Base-by-base conservation (phyloP, 2,113 vertebrate species). In the Cryptoleucopteryx plumbea region DNA sequence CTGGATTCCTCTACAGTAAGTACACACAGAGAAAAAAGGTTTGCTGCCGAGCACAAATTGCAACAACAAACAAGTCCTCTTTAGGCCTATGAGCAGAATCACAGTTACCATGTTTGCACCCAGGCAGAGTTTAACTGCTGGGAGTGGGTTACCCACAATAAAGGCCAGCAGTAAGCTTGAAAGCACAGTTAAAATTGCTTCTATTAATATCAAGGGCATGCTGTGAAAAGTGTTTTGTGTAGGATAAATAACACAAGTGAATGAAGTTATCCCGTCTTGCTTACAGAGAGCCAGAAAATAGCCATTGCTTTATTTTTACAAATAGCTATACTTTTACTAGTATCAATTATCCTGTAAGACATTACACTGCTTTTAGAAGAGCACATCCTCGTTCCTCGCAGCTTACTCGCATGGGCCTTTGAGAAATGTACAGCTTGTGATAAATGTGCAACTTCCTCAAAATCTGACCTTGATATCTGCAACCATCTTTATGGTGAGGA, bases 221-320 rank as follows among this genome's bases (percentile, higher is more conserved):
- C 91, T 94, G 95, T 88, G 93, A 95, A 91, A 95, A 94, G 73
- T 70, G 79, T 77, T 94, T 80, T 80, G 40, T 87, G 79, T 52
- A 77, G 95, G 84, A 87, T 62, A 91, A 92, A 78, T 79, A 89
- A 85, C 86, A 73, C 8, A 72, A 94, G 73, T 42, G 93, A 93
- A 91, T 70, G 58, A 91, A 94, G 78, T 89, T 87, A 95, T 50
- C 74, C 62, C 0, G 0, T 66, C 73, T 86, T 70, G 62, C 73
- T 85, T 94, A 87, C 25, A 66, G 72, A 94, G 34, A 82, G 56
- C 7, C 47, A 65, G 94, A 91, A 97, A 92, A 88, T 15, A 88
- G 86, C 2, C 58, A 95, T 84, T 55, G 50, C 89, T 95, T 96
- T 72, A 94, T 85, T 94, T 94, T 94, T 88, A 96, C 84, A 91